Evolutionary conservation across 2,797 vertebrate genomes (phyloP).

Genomic region (Mormyrus hasselquistii): DNA sequence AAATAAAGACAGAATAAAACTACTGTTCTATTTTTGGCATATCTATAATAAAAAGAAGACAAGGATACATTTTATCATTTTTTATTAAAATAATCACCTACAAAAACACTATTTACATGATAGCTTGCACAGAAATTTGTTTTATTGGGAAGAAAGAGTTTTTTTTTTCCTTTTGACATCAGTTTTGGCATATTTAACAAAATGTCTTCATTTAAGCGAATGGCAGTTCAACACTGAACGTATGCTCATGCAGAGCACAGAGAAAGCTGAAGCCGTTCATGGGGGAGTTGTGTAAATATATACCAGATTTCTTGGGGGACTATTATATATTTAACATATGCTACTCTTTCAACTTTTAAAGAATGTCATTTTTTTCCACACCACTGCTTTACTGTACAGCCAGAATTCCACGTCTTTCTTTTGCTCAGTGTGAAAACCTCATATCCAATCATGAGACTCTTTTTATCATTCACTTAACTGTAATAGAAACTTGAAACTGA

Average conservation of each 20-base stretch:
- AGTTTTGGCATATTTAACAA: neutral
- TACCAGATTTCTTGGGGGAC: slow-evolving; percentile 60
- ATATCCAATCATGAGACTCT: neutral
- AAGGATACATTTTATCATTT: slow-evolving; percentile 50
- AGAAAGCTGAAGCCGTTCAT: slow-evolving; percentile 26
- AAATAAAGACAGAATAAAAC: neutral
- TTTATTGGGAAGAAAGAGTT: slow-evolving; percentile 38
- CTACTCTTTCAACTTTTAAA: slow-evolving; percentile 48
- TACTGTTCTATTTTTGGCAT: neutral
- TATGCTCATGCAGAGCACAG: neutral
- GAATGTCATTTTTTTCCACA: slow-evolving; percentile 44
- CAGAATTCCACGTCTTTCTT: neutral
- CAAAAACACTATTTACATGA: slow-evolving; percentile 72
- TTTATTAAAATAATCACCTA: slow-evolving; percentile 80
- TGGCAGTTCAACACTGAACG: neutral
- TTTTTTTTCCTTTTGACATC: neutral
- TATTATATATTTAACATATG: slow-evolving; percentile 47
- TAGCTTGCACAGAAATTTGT: slow-evolving; percentile 50
- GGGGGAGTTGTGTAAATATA: slow-evolving; percentile 33
- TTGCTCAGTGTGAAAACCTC: neutral
- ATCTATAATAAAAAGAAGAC: neutral
- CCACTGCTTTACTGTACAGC: slow-evolving; percentile 33
- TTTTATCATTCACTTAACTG: neutral
- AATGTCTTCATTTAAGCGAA: neutral
- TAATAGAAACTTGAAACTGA: neutral